Evolutionary conservation across 2,888 invertebrate species (phyloP), one percentile per base, ranked within the genome.

Genomic region (Hydriomena furcata): DNA sequence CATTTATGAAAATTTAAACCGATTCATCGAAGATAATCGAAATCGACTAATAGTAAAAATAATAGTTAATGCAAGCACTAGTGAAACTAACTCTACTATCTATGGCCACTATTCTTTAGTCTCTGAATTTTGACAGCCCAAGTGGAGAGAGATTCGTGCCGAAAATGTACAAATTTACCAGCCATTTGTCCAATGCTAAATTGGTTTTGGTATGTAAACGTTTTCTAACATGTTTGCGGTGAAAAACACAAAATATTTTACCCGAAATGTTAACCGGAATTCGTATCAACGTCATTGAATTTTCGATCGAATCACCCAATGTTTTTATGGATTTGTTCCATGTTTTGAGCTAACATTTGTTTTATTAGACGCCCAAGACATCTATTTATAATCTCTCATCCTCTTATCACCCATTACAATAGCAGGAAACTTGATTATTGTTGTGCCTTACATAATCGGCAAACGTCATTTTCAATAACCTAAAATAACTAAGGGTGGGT

Each of bases 161-260:
- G 82, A 88, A 89, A 88, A 90, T 90, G 90, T 86, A 82, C 58
- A 86, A 80, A 88, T 83, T 90, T 76, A 79, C 83, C 56, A 84
- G 79, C 61, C 77, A 82, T 76, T 72, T 90, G 76, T 56, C 79
- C 60, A 85, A 82, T 76, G 57, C 79, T 66, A 82, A 79, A 71
- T 76, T 88, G 64, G 72, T 87, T 69, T 79, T 89, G 83, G 87
- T 87, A 79, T 52, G 82, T 83, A 66, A 48, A 58, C 36, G 13
- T 24, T 43, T 20, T 36, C 41, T 12, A 12, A 1, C 35, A 42
- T 7, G 13, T 21, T 36, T 48, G 1, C 13, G n/a, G 12, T 35
- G n/a, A 8, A 7, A 42, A 36, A 5, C 8, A 5, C 5, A 8
- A 6, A 28, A 24, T 34, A 34, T 32, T 11, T 42, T 1, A 12